These are phyloP conservation scores for Pollenia angustigena DNA, from an alignment of 2,888 invertebrate genomes.

Conservation along the genomic window DNA sequence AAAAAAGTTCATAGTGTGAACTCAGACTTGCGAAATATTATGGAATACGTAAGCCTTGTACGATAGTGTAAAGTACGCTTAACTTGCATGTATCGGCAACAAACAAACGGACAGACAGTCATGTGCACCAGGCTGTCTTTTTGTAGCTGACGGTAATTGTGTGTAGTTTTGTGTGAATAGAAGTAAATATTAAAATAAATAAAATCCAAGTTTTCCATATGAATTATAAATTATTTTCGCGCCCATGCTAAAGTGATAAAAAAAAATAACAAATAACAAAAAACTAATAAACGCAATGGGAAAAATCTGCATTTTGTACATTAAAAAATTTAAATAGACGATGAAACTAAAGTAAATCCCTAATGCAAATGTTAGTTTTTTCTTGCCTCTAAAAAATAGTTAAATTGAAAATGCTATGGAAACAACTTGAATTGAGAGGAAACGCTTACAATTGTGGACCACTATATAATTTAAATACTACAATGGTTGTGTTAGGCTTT, in stretches of 20 bases:
- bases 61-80: too few relatives aligned
- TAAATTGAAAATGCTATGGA: not conserved
- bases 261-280: constrained; percentile 56
- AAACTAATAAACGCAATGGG: not conserved
- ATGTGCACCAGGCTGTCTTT: not conserved
- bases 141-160: not conserved
- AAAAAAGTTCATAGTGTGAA: too few relatives aligned
- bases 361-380: constrained; percentile 53
- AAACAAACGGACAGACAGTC: not conserved
- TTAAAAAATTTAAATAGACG: constrained; percentile 16
- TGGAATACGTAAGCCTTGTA: too few relatives aligned
- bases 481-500: not conserved
- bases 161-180: constrained; percentile 14
- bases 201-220: constrained; percentile 41
- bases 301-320: not conserved
- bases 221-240: constrained; percentile 64
- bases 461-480: constrained; percentile 1
- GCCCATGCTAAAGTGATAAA: constrained; percentile 62
- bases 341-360: constrained; percentile 42
- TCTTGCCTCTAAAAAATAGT: not conserved
- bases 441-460: not conserved
- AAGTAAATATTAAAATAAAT: constrained; percentile 31
- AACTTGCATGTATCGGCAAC: not conserved
- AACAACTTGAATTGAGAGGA: not conserved
- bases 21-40: too few relatives aligned